These are phyloP conservation scores for Sebastes variabilis DNA, from an alignment of 2,797 vertebrate species.

Conservation along the genomic window DNA sequence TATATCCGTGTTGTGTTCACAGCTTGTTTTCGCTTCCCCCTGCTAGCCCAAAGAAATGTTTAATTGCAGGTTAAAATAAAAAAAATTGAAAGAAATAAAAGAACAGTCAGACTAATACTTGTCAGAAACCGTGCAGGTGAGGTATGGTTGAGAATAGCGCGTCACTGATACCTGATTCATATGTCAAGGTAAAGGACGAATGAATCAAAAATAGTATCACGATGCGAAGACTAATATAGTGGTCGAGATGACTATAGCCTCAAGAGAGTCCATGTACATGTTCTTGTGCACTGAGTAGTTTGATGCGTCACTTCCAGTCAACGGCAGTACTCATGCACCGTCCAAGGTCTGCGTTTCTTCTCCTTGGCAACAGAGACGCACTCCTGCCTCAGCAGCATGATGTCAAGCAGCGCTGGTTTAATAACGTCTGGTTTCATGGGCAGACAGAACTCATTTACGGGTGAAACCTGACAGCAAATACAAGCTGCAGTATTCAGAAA, in stretches of 20 bases:
- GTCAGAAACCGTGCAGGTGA: background rate
- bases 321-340: conserved; percentile 36
- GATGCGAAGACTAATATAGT: background rate
- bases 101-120: background rate
- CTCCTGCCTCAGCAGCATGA: conserved; percentile 35
- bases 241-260: background rate
- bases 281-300: conserved; percentile 34
- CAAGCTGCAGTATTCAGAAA: background rate
- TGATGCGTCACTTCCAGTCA: conserved; percentile 70
- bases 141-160: background rate
- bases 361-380: conserved; percentile 66
- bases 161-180: background rate
- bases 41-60: background rate
- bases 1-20: background rate
- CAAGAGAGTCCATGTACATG: conserved; percentile 11
- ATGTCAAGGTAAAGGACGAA: background rate
- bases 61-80: background rate
- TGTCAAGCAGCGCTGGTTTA: conserved; percentile 33
- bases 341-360: conserved; percentile 55
- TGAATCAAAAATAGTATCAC: background rate
- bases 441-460: conserved; percentile 4
- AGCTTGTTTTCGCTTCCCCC: background rate
- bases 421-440: conserved; percentile 35
- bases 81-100: background rate
- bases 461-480: conserved; percentile 12